phyloP scores from a whole-genome alignment of 2,888 invertebrate species.

The Drosophila lutescens region DNA sequence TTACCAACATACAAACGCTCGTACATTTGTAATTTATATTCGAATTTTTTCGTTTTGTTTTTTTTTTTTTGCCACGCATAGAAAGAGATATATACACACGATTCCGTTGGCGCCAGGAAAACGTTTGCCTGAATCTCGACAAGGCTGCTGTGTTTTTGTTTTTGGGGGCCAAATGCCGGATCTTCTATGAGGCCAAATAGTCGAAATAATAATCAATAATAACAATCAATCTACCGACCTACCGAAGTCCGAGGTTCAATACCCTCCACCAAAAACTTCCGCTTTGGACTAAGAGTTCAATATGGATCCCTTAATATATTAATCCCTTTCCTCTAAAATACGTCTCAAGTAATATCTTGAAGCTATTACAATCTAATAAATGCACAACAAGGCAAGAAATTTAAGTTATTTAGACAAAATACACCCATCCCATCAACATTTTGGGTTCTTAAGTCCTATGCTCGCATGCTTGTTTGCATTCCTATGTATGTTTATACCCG shows the following conservation, averaged over 20 bases:
- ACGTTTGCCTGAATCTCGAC: slow-evolving; percentile 11
- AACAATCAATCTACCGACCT: no score
- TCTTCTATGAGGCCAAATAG: not conserved
- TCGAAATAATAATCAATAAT: not conserved
- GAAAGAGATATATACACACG: slow-evolving; percentile 3
- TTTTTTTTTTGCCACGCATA: slow-evolving; percentile 1
- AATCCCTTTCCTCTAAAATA: no score
- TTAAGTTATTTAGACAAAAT: not conserved
- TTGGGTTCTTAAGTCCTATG: not conserved
- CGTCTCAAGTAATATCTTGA: no score
- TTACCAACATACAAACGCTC: slow-evolving; percentile 11
- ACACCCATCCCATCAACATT: not conserved
- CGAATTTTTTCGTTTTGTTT: not conserved
- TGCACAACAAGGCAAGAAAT: not conserved
- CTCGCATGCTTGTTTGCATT: slow-evolving; percentile 1
- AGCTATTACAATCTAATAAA: no score
- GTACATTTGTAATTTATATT: slow-evolving; percentile 3
- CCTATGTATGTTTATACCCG: no score
- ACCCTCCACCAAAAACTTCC: no score
- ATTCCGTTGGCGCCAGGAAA: slow-evolving; percentile 27
- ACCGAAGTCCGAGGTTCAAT: no score
- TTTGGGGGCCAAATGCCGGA: slow-evolving; percentile 15
- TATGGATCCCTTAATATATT: no score
- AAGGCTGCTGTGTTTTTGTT: slow-evolving; percentile 17
- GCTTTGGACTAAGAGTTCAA: no score